Evolutionary conservation across 2,797 vertebrate species (phyloP).

Genomic region (Cossypha caffra): DNA sequence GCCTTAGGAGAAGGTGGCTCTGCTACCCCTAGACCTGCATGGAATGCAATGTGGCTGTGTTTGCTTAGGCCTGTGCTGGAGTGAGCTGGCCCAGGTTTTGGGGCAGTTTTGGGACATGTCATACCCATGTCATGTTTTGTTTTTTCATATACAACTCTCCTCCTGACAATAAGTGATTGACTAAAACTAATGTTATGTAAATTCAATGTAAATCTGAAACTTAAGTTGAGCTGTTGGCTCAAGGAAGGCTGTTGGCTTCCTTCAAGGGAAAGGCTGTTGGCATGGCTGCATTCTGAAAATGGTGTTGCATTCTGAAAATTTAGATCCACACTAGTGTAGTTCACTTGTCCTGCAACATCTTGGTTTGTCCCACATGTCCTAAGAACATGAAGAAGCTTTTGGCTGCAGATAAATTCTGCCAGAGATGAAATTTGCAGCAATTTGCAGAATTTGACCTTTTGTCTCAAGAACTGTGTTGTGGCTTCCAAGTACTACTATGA

Average conservation of each 20-base stretch:
- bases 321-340: not conserved
- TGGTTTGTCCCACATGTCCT: not conserved
- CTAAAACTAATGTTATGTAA: not conserved
- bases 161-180: not conserved
- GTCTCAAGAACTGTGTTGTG: not conserved
- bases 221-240: not conserved
- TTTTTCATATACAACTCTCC: not conserved
- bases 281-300: no score
- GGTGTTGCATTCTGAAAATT: not conserved
- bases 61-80: not conserved
- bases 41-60: not conserved
- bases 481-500: not conserved
- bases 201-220: not conserved
- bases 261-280: not conserved
- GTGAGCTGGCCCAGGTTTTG: not conserved
- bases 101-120: not conserved
- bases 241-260: no score
- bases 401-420: not conserved
- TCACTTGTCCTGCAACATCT: not conserved
- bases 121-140: not conserved
- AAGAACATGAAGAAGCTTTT: not conserved
- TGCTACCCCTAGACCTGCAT: not conserved
- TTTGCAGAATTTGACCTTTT: constrained; percentile 28
- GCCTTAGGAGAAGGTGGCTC: accelerated
- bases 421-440: not conserved